Evolutionary conservation across 2,888 invertebrate species (phyloP), one percentile per base, ranked within the genome.

Genomic region (Reticulitermes lucifugus): DNA sequence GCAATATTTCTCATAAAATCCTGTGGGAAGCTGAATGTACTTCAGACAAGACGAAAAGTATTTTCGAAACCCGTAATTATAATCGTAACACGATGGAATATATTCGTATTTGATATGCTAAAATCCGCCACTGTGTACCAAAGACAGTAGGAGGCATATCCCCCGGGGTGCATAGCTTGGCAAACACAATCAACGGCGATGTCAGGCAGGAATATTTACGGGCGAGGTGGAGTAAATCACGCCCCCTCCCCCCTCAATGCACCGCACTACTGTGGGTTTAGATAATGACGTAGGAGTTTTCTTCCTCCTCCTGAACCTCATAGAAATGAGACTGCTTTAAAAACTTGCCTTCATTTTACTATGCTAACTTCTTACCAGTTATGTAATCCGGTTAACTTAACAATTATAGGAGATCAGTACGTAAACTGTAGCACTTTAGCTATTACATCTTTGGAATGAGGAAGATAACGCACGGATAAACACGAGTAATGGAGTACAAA

Each of bases 121-220:
- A 46, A 12, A n/a, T 77, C 81, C 81, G 81, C 81, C 81, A 70
- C 81, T 81, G 70, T 12, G 46, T 43, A 35, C 46, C 9, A 22
- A 35, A 43, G 12, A 46, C 59, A 46, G 65, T 10, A 79, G 79
- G 29, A 29, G 35, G 35, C 51, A 22, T n/a, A 18, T 51, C 25
- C 79, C 79, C 79, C 59, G 59, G 79, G 79, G 79, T 29, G 60
- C 79, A 84, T 73, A 46, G 79, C 83, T 80, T 79, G 79, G 83
- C 85, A 85, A 85, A 85, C 85, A 85, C 85, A 85, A 85, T 85
- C 85, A 85, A 59, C 79, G 79, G 70, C 85, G 55, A 35, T 51
- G 85, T 83, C 85, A 85, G 79, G 79, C 70, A 71, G 83, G 80
- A 80, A 79, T 71, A 83, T 85, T 85, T 85, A 85, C 83, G 79